These are phyloP conservation scores for Megaustenia siamemsis DNA, from an alignment of 2,888 invertebrate species.

Conservation along the genomic window DNA sequence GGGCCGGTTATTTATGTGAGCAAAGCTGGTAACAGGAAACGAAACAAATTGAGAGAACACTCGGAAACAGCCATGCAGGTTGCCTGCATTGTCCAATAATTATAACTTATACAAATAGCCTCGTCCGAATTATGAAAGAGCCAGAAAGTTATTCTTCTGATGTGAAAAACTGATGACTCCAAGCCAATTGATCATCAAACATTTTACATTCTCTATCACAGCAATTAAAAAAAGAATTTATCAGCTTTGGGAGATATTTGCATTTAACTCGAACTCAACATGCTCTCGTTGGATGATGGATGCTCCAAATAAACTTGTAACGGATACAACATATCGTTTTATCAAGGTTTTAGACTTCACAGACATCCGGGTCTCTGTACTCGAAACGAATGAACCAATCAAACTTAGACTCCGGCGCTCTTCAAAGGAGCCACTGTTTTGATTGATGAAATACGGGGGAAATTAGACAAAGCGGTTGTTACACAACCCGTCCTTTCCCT, in stretches of 20 bases:
- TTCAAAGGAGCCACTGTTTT: slow-evolving; percentile 11
- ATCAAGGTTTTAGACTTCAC: slow-evolving; percentile 28
- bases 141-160: neutral
- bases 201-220: neutral
- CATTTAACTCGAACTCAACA: slow-evolving; percentile 10
- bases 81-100: slow-evolving; percentile 14
- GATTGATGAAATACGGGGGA: slow-evolving; percentile 9
- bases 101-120: slow-evolving; percentile 34
- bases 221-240: slow-evolving; percentile 33
- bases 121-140: neutral
- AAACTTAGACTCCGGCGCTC: slow-evolving; percentile 6
- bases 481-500: neutral
- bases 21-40: too few relatives aligned
- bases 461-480: slow-evolving; percentile 30
- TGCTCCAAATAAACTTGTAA: slow-evolving; percentile 2
- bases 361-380: slow-evolving; percentile 33
- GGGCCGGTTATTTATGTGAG: too few relatives aligned
- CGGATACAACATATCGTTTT: slow-evolving; percentile 15
- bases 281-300: slow-evolving; percentile 5
- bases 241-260: slow-evolving; percentile 20
- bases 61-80: too few relatives aligned
- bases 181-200: slow-evolving; percentile 31
- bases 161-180: slow-evolving; percentile 6
- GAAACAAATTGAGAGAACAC: too few relatives aligned
- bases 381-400: slow-evolving; percentile 29